Base-by-base conservation (phyloP, 2,113 vertebrate species). In the Ameiurus melas region DNA sequence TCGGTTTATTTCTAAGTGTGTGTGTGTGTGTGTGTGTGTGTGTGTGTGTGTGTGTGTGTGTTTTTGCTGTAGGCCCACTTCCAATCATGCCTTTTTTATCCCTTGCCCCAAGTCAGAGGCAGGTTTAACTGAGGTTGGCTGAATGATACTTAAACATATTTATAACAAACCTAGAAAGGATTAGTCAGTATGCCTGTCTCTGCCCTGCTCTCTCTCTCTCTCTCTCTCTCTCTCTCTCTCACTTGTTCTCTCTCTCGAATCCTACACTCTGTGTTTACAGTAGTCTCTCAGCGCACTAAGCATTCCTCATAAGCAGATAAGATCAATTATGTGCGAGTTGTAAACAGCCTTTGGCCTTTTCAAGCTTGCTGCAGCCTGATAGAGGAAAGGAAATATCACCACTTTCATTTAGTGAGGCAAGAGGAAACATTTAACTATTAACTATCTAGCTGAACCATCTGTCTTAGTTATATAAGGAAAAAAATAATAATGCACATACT, bases 371-470 rank as follows among this genome's bases (percentile, higher is more conserved):
- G 68, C 68, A 87, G 90, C 87, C 81, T 84, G 89, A 89, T 30
- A 90, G 89, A 93, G 93, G 93, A 92, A 92, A 93, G 91, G 90
- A 92, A 93, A 93, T 90, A 87, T 90, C 80, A 85, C 85, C 86
- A 89, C 87, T 86, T 88, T 90, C 43, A 57, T 53, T 70, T 62
- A 82, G 85, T 89, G 71, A 83, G 79, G 71, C 66, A 89, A 51
- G 33, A 62, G 70, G n/a, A 83, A 77, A 55, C 58, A 27, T 83
- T 86, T 83, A 85, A 60, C n/a, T 83, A 64, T 75, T 83, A 14
- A 17, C 55, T 73, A 39, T 57, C n/a, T 17, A 25, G 25, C 39
- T n/a, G 51, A 70, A n/a, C 64, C 77, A 55, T 79, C 5, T 51
- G 43, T 51, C 75, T 22, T 47, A 13, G 12, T 1, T 27, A 51